These are phyloP conservation scores for Eurystomus glaucurus DNA, from an alignment of 2,797 vertebrate species.

Conservation along the genomic window DNA sequence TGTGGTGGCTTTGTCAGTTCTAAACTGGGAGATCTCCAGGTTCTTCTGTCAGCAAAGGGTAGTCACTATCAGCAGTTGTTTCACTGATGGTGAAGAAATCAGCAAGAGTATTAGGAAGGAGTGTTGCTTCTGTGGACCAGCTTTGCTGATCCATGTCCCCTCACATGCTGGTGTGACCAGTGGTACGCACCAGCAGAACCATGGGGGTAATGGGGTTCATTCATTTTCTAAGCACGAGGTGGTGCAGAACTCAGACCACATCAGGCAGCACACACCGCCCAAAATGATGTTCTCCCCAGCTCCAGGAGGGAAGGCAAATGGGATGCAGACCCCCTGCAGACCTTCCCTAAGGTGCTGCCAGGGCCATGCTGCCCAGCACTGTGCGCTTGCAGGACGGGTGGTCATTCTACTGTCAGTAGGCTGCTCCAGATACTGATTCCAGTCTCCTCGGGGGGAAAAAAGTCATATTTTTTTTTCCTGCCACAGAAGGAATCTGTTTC, in stretches of 20 bases:
- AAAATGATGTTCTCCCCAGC: not conserved
- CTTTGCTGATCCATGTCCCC: not conserved
- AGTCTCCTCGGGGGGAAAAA: not conserved
- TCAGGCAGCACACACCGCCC: not conserved
- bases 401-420: not conserved
- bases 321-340: not conserved
- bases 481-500: slow-evolving; percentile 52
- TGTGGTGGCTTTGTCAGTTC: not conserved
- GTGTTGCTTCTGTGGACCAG: not conserved
- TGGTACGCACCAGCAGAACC: not conserved
- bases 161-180: not conserved
- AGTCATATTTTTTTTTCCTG: not conserved
- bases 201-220: fast-evolving
- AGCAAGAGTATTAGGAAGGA: not conserved
- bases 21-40: not conserved
- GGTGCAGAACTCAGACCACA: not conserved
- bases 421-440: slow-evolving; percentile 53
- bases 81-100: not conserved
- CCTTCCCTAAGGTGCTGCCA: not conserved
- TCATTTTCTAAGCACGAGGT: fast-evolving
- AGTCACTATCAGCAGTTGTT: not conserved
- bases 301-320: not conserved
- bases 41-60: not conserved
- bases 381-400: not conserved
- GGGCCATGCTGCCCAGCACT: not conserved